Evolutionary conservation across 2,888 invertebrate species (phyloP).

Genomic region (Cantharis rufa): DNA sequence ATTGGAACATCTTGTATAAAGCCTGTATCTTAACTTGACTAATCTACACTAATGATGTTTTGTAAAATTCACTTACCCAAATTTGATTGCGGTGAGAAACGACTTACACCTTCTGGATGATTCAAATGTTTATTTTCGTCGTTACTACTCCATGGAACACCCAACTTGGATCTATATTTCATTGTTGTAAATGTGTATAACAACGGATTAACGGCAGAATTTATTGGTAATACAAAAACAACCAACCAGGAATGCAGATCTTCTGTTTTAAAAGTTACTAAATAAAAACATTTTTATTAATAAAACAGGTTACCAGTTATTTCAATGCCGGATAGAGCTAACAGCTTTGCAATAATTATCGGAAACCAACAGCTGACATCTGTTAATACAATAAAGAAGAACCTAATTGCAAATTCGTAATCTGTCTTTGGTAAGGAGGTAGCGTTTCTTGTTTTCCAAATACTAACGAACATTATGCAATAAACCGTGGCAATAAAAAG

Average conservation of each 20-base stretch:
- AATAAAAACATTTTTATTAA: slow-evolving; percentile 8
- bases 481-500: slow-evolving; percentile 65
- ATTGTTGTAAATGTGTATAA: slow-evolving; percentile 72
- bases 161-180: slow-evolving; percentile 62
- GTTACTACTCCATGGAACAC: not conserved
- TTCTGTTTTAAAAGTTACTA: slow-evolving; percentile 53
- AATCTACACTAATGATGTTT: too few relatives aligned
- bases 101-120: not conserved
- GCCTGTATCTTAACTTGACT: too few relatives aligned
- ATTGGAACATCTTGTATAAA: too few relatives aligned
- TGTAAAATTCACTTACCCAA: not conserved
- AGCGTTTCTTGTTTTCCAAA: slow-evolving; percentile 65
- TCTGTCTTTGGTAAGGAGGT: slow-evolving; percentile 64
- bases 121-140: not conserved
- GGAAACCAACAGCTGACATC: slow-evolving; percentile 75
- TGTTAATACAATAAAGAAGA: slow-evolving; percentile 72
- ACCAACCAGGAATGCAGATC: slow-evolving; percentile 69
- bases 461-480: slow-evolving; percentile 65
- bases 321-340: slow-evolving; percentile 61
- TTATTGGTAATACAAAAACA: slow-evolving; percentile 69
- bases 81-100: slow-evolving; percentile 2
- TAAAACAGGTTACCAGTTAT: slow-evolving; percentile 59
- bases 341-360: slow-evolving; percentile 66
- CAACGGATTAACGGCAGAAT: slow-evolving; percentile 69
- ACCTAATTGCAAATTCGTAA: slow-evolving; percentile 67